Base-by-base conservation (phyloP, 2,113 vertebrate genomes). In the Callipepla californica region DNA sequence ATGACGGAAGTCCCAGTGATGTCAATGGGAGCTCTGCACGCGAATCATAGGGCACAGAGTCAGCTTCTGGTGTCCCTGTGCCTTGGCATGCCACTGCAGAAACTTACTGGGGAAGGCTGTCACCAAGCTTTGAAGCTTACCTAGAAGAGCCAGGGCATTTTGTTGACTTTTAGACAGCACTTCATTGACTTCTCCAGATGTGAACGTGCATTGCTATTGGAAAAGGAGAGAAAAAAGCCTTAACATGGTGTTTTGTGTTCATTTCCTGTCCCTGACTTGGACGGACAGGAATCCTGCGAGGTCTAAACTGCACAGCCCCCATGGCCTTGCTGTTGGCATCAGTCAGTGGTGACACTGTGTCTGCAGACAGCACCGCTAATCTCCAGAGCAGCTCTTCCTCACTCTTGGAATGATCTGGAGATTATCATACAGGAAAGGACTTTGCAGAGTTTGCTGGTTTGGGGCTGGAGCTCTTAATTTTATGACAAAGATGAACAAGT, bases 381-480 rank as follows among this genome's bases (percentile, higher is more conserved):
- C 96, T 82, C 78, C 79, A 86, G 94, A 91, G 94, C 85, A 96
- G 93, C 90, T 97, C 94, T 97, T 97, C 97, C 97, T 97, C 86
- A 78, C 95, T 79, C 94, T 97, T 97, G 92, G 70, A 95, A 97
- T 94, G 96, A 95, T 97, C 95, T 96, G 91, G 94, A 97, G 96
- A 77, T 97, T 96, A 88, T 95, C 93, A 86, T 92, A 97, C 97
- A 98, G 98, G 97, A 98, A 98, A 97, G 96, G 84, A 74, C 95
- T 97, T 94, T 97, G 97, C 96, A 96, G 87, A 83, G 97, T 94
- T 98, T 97, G 97, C 98, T 97, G 94, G 95, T 91, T 97, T 98
- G 93, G 94, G 89, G 96, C 97, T 97, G 94, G 91, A 94, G 93
- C 93, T 97, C 97, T 97, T 97, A 95, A 98, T 97, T 97, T 95